These are phyloP conservation scores for Lagria hirta DNA, from an alignment of 2,888 invertebrate genomes.

Conservation along the genomic window DNA sequence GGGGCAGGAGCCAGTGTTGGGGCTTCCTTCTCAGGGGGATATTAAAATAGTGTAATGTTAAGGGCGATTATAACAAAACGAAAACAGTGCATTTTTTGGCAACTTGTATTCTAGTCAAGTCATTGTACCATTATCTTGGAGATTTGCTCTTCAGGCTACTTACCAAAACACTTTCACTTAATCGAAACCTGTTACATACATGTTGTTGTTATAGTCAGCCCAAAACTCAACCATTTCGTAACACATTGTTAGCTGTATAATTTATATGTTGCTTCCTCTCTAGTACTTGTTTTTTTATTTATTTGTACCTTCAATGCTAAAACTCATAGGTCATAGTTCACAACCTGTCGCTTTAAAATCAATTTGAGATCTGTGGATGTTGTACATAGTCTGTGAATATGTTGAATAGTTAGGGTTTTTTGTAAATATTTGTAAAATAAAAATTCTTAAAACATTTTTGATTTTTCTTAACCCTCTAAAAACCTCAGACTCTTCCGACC, in stretches of 20 bases:
- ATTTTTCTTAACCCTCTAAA: conserved; percentile 1
- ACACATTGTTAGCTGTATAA: conserved; percentile 14
- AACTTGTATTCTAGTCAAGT: conserved; percentile 13
- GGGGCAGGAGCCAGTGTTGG: conserved; percentile 27
- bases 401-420: conserved; percentile 23
- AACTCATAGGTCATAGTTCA: conserved; percentile 15
- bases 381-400: conserved; percentile 24
- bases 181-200: conserved; percentile 23
- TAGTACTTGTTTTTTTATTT: too few species aligned
- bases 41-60: too few species aligned
- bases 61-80: conserved; percentile 19
- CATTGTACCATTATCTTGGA: conserved; percentile 7
- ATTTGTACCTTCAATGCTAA: too few species aligned
- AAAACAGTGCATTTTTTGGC: conserved; percentile 11
- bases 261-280: too few species aligned
- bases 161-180: conserved; percentile 20
- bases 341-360: conserved; percentile 19
- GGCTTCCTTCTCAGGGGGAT: conserved; percentile 16
- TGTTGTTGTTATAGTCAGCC: conserved; percentile 23
- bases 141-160: conserved; percentile 14
- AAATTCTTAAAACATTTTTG: conserved; percentile 16
- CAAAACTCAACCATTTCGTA: conserved; percentile 14
- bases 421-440: conserved; percentile 25
- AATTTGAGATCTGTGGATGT: conserved; percentile 26
- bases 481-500: too few species aligned